Conservation (phyloP, 2,113 vertebrate genomes). For the Heliornis fulica region DNA sequence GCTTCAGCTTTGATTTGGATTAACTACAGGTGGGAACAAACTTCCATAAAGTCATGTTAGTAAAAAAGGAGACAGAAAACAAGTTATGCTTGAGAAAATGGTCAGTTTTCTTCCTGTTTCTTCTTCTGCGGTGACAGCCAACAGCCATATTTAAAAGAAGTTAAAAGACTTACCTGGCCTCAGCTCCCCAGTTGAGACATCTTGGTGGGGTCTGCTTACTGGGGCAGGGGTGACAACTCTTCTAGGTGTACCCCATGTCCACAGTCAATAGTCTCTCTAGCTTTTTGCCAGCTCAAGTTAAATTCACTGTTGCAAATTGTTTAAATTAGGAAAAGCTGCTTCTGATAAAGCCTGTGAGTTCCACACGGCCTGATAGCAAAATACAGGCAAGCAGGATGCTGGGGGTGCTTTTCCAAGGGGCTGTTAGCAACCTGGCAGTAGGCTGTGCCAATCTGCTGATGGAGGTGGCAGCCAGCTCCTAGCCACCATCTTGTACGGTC, state of each 20-base stretch:
- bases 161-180: not conserved
- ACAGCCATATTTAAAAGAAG: not conserved
- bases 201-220: not conserved
- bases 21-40: not conserved
- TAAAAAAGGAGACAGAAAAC: not conserved
- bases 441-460: not conserved
- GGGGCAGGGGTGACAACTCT: not conserved
- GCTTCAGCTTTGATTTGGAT: not conserved
- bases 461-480: not conserved
- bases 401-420: not conserved
- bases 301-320: not conserved
- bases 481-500: not conserved
- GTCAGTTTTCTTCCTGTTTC: not conserved
- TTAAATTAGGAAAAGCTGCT: not conserved
- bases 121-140: not conserved
- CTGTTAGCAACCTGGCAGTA: rapidly evolving
- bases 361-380: not conserved
- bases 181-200: not conserved
- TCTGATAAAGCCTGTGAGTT: not conserved
- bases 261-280: not conserved
- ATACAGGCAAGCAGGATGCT: not conserved
- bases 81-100: not conserved
- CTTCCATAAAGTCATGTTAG: not conserved
- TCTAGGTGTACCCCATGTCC: not conserved
- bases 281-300: not conserved